These are phyloP conservation scores for Clepsis dumicolana DNA, from an alignment of 2,888 invertebrate species.

Conservation along the genomic window DNA sequence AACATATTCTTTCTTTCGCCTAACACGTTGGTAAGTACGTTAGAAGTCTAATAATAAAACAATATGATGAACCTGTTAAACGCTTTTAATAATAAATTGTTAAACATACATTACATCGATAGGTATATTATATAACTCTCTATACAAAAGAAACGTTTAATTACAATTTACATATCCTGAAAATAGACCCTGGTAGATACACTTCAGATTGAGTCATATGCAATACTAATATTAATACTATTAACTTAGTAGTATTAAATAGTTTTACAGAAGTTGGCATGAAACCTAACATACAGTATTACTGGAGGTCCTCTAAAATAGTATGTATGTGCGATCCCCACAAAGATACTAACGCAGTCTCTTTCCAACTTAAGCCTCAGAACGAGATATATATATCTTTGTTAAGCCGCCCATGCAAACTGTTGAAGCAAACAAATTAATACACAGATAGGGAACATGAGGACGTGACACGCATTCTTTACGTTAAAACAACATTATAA, in stretches of 20 bases:
- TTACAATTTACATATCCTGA: conserved; percentile 64
- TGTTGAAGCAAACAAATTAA: too few relatives aligned
- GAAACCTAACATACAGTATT: background rate
- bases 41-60: conserved; percentile 26
- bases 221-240: conserved; percentile 10
- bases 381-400: too few relatives aligned
- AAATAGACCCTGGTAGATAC: conserved; percentile 37
- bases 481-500: too few relatives aligned
- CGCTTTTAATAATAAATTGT: conserved; percentile 75
- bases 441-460: too few relatives aligned
- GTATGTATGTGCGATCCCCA: too few relatives aligned
- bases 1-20: too few relatives aligned
- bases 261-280: background rate
- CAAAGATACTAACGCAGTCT: too few relatives aligned
- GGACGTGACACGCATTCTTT: too few relatives aligned
- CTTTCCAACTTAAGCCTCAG: too few relatives aligned
- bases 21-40: too few relatives aligned
- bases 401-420: too few relatives aligned
- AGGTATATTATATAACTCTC: conserved; percentile 75
- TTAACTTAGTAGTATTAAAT: background rate
- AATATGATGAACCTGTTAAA: conserved; percentile 54
- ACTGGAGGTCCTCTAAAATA: background rate
- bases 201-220: conserved; percentile 11
- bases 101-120: conserved; percentile 75
- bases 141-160: conserved; percentile 74